Base-by-base conservation (phyloP, 1,140 invertebrate species). In the Euschistus heros region DNA sequence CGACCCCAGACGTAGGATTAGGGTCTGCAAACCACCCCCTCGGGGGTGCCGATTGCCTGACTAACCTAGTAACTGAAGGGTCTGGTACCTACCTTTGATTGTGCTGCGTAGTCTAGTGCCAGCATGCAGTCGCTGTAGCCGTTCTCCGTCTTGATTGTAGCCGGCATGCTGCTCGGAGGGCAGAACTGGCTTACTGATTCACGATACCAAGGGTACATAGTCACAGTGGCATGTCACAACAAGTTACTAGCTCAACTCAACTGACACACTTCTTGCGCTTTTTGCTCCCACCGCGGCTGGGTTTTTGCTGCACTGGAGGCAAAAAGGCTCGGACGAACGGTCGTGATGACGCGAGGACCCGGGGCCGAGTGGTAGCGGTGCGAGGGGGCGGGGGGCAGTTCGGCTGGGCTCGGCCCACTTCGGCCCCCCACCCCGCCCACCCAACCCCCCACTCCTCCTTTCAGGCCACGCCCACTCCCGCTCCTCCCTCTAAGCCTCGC, bases 101-200 rank as follows among this genome's bases (percentile, higher is more conserved):
- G 83, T 6, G 78, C 77, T 54, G 84, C 83, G 71, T 86, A 86
- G 72, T 86, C 84, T 26, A 86, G 77, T 15, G 83, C 83, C 62
- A 86, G 75, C 84, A 86, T 86, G 73, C 84, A 86, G 74, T 86
- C 84, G 70, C 81, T 84, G 74, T 84, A 86, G 70, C 84, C 84
- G 74, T 81, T 84, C 73, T 86, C 84, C 17, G 82, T 84, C 74
- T 86, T 85, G 73, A 85, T 84, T 60, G 80, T 76, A 30, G 77
- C 73, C 59, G 80, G 79, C 72, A 80, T 81, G 64, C 64, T 71
- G 57, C 59, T 69, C 15, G 69, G 63, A 54, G 79, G 80, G 69
- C 78, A 80, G 67, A 80, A 75, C 69, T 80, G 79, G 50, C 78
- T 75, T 68, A 84, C 81, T 70, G 81, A 82, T 69, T 86, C 84